Evolutionary conservation across 2,888 invertebrate genomes (phyloP).

Genomic region (Thymelicus sylvestris): DNA sequence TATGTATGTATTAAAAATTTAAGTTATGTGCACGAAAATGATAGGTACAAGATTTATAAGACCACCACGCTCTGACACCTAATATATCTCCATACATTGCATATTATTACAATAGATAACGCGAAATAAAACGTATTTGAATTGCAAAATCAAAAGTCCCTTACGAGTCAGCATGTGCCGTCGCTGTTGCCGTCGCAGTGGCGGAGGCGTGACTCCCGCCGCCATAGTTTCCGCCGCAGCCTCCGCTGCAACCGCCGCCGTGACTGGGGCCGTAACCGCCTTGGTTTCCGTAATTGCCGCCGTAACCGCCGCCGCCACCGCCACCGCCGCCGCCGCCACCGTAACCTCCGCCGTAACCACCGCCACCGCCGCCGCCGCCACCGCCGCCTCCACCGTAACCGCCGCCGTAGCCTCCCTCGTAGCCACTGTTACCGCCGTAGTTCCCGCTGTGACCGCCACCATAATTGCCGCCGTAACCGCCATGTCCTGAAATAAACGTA

Average conservation of each 20-base stretch:
- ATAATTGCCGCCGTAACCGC: no score
- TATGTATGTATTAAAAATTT: no score
- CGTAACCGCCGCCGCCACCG: constrained; percentile 38
- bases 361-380: constrained; percentile 7
- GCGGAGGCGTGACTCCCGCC: constrained; percentile 44
- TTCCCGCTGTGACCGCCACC: neutral
- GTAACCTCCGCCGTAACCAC: no score
- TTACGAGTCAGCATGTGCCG: constrained; percentile 46
- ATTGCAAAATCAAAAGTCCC: neutral
- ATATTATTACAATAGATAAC: no score
- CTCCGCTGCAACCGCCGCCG: constrained; percentile 47
- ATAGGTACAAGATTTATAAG: no score
- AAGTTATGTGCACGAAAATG: no score
- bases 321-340: constrained; percentile 39
- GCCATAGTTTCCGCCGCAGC: constrained; percentile 45
- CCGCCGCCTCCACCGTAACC: constrained; percentile 39
- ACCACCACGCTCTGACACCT: no score
- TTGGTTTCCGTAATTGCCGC: constrained; percentile 42
- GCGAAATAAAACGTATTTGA: no score
- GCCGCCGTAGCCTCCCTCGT: no score
- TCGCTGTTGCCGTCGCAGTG: constrained; percentile 57
- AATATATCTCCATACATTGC: no score
- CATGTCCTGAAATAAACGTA: no score
- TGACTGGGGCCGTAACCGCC: constrained; percentile 43
- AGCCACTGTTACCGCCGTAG: no score